A percentile compares a stretch with the other conserved stretches of the same genome.
These are phyloP conservation scores for Telmatochromis sp. DNA, from an alignment of 2,113 vertebrate species.

Conservation along the genomic window DNA sequence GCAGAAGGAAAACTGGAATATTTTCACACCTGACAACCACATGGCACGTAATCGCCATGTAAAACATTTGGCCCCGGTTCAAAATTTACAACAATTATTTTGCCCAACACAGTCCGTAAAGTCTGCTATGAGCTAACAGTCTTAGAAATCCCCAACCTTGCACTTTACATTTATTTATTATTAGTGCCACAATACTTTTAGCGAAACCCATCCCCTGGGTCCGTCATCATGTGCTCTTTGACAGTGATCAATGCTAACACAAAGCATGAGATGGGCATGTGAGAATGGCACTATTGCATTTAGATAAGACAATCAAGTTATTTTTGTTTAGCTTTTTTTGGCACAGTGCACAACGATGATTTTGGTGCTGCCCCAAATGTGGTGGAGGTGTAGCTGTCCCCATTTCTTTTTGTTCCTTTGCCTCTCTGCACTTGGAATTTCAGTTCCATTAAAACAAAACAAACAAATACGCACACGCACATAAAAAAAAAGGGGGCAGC, in stretches of 20 bases:
- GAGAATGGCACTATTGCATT: constrained; percentile 62
- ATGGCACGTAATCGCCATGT: neutral
- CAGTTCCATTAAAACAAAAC: neutral
- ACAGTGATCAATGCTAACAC: constrained; percentile 39
- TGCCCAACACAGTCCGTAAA: neutral
- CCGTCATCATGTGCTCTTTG: constrained; percentile 26
- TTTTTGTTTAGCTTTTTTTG: constrained; percentile 38
- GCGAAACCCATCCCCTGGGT: constrained; percentile 1
- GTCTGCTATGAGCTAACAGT: constrained; percentile 34
- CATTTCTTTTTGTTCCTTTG: neutral
- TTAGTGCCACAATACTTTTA: constrained; percentile 24
- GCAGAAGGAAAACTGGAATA: neutral
- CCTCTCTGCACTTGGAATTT: neutral
- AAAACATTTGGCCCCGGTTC: constrained; percentile 11
- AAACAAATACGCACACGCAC: neutral
- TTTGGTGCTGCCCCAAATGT: constrained; percentile 33
- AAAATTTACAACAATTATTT: neutral
- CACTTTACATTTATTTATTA: constrained; percentile 41
- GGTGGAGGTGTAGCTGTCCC: neutral
- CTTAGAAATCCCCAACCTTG: constrained; percentile 15
- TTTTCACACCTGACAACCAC: neutral
- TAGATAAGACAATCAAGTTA: constrained; percentile 42
- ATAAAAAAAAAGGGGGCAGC: neutral
- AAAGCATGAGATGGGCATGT: constrained; percentile 34
- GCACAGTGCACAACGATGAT: constrained; percentile 51